Base-by-base conservation (phyloP, 2,113 vertebrate genomes). In the Bostrychus sinensis region DNA sequence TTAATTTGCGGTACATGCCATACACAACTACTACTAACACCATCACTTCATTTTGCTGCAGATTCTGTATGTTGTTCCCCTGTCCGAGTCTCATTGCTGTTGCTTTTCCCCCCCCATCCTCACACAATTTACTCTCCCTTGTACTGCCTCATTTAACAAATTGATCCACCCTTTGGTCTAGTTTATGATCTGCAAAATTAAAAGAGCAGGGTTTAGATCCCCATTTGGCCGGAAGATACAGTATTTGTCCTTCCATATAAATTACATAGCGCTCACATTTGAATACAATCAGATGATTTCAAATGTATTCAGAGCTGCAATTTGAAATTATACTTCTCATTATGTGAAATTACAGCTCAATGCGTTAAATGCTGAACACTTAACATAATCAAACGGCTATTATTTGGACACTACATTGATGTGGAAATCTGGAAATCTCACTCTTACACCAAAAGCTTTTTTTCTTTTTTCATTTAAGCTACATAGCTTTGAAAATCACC, bases 91-190 rank as follows among this genome's bases (percentile, higher is more conserved):
- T 66, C 84, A 81, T 84, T 50, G 68, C 83, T 80, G 70, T 87
- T 83, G 84, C 75, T 90, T 91, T 82, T 63, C 79, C 86, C 89
- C 86, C 68, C 70, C 80, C 86, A 89, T 91, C 73, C 77, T 88
- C 84, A 87, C 77, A 84, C 86, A 71, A 87, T 88, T 87, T 82
- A 83, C 82, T 87, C 74, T 86, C 84, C 82, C 83, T 48, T 84
- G 71, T 85, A 80, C 85, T 88, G 83, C 89, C 79, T 91, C 91
- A 91, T 91, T 84, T 83, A 87, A 88, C 87, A 77, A 88, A 91
- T 91, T 92, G 91, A 92, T 93, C 92, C 91, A 93, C 91, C 88
- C 90, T 88, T 92, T 85, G 88, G 86, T 88, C 75, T 81, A 83
- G 89, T 88, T 86, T 86, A 82, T 82, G 78, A 89, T 85, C 75